Conservation (phyloP, 2,888 invertebrate genomes). For the Drosophila lacicola region DNA sequence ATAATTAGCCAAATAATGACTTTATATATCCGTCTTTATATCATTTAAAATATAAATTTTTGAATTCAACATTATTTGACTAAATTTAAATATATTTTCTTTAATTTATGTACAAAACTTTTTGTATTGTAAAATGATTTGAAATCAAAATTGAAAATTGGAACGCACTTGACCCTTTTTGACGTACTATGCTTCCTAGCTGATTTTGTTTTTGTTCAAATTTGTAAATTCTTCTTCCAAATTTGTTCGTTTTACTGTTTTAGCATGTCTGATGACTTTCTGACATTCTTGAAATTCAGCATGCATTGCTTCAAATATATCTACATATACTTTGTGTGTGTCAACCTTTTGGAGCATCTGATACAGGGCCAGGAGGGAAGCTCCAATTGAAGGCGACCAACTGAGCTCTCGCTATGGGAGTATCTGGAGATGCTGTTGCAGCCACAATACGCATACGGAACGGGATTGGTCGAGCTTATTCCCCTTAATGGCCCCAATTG, state of each 20-base stretch:
- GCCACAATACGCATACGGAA: not conserved
- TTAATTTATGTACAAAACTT: too few relatives aligned
- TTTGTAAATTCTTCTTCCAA: constrained; percentile 24
- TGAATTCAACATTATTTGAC: too few relatives aligned
- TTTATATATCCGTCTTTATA: not conserved
- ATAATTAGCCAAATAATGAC: not conserved
- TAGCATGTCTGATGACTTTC: constrained; percentile 49
- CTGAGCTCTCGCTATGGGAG: not conserved
- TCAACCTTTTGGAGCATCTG: constrained; percentile 34
- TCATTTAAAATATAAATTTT: too few relatives aligned
- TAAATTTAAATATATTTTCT: too few relatives aligned
- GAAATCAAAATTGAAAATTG: too few relatives aligned
- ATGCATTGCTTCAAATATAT: constrained; percentile 55
- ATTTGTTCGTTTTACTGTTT: constrained; percentile 26
- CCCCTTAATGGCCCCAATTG: not conserved
- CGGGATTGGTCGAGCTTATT: not conserved
- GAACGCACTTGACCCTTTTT: not conserved
- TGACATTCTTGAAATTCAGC: constrained; percentile 46
- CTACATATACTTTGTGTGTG: constrained; percentile 47
- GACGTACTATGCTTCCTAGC: not conserved
- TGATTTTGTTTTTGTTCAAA: not conserved
- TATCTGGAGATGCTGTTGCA: not conserved
- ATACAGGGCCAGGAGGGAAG: constrained; percentile 23
- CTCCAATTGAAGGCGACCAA: constrained; percentile 8
- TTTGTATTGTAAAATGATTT: too few relatives aligned